Evolutionary conservation across 2,888 invertebrate species (phyloP).

Genomic region (Carterocephalus palaemon): DNA sequence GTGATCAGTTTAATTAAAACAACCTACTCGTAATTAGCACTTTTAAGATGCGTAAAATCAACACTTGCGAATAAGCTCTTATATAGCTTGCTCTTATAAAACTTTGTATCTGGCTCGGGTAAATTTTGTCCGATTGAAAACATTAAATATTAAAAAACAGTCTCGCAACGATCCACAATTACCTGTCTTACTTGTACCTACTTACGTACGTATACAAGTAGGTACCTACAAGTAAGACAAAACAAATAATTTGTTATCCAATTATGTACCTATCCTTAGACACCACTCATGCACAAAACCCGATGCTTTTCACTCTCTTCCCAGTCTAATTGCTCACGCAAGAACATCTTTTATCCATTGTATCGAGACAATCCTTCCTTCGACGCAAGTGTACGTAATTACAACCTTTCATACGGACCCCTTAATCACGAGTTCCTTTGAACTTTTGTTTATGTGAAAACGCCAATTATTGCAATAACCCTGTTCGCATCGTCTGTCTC

Average conservation of each 20-base stretch:
- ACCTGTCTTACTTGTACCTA: too few species aligned
- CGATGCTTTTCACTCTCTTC: constrained; percentile 3
- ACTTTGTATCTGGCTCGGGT: too few species aligned
- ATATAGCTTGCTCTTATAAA: too few species aligned
- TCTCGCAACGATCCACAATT: too few species aligned
- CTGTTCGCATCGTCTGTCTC: constrained; percentile 50
- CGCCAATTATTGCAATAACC: constrained; percentile 70
- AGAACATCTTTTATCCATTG: constrained; percentile 40
- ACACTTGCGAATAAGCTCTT: too few species aligned
- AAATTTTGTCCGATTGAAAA: too few species aligned
- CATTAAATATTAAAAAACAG: too few species aligned
- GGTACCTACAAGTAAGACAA: too few species aligned
- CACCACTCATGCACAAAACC: not conserved
- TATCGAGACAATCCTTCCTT: constrained; percentile 32
- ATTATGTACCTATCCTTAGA: not conserved
- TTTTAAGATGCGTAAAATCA: constrained; percentile 27
- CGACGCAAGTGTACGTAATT: constrained; percentile 53
- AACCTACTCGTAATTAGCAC: constrained; percentile 63
- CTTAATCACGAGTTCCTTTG: constrained; percentile 62
- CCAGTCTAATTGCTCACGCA: constrained; percentile 26
- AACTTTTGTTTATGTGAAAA: constrained; percentile 55
- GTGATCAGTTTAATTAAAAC: constrained; percentile 61
- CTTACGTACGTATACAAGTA: too few species aligned
- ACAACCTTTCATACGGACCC: constrained; percentile 64
- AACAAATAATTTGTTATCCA: not conserved